Conservation (phyloP, 2,113 vertebrate genomes). For the Bambusicola thoracicus region DNA sequence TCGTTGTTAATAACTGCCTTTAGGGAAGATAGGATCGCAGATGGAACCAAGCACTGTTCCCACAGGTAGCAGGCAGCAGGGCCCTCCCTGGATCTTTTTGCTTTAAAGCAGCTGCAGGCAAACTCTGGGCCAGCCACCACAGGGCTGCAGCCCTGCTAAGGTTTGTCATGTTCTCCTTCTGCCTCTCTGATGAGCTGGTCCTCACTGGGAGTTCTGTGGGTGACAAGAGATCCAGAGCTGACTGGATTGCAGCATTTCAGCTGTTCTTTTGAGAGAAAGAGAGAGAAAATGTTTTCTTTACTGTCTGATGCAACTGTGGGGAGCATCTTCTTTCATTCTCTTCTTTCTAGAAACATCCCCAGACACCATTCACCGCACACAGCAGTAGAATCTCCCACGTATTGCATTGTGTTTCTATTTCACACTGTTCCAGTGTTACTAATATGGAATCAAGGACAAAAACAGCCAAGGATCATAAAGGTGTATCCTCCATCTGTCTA, state of each 20-base stretch:
- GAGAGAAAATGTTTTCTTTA: neutral
- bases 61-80: neutral
- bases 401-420: neutral
- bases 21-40: neutral
- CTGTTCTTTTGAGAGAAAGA: neutral
- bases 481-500: neutral
- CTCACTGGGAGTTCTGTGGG: fast-evolving
- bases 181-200: neutral
- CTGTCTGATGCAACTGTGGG: neutral
- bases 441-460: neutral
- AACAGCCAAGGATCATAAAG: neutral
- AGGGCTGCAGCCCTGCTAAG: neutral
- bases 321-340: neutral
- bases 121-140: neutral
- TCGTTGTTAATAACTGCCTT: neutral
- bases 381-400: fast-evolving
- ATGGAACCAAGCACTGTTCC: neutral
- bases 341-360: neutral
- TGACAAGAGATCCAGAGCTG: neutral
- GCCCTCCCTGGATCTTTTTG: neutral
- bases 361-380: fast-evolving
- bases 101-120: neutral
- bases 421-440: neutral
- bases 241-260: neutral
- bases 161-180: neutral